Evolutionary conservation across 2,113 vertebrate species (phyloP), one percentile per base, ranked within the genome.

Genomic region (Istiophorus platypterus): DNA sequence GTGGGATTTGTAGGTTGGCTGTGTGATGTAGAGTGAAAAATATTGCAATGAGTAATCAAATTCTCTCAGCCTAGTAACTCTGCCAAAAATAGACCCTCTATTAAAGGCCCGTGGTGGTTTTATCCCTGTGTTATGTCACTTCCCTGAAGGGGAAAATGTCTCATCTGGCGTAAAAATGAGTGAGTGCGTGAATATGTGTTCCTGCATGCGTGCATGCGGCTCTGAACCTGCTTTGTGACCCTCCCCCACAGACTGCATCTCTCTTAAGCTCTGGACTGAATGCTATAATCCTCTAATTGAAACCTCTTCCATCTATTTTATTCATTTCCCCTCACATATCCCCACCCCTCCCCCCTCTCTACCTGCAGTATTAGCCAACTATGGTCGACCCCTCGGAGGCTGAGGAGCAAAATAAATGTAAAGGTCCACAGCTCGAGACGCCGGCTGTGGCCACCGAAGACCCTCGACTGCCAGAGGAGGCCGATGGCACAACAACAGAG

Each of bases 381-480:
- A 96, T 96, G 94, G 95, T 96, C 20, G 95, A 96, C 91, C 94
- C 95, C 74, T 92, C 94, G 64, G 95, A 96, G 62, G 89, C 92
- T 27, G 93, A 95, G 67, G 94, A 94, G 83, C 91, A 94, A 85
- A 94, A n/a, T 47, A 92, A 93, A 88, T 88, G 90, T 74, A 90
- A 89, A 81, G 90, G 91, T 45, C 45, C 92, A 1, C 92, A 89
- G 88, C 64, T 93, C 39, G 73, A 88, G 0, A 20, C 85, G 0
- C 87, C 95, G 0, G 69, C 87, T 9, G 86, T 91, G 79, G 94
- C 89, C 68, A 39, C 86, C 0, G 92, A 93, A 74, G 90, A 87
- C 66, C 87, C 90, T 10, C 82, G 93, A 67, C 85, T 88, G 66
- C 86, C 90, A 4, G 91, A 94, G 12, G 88, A 92, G 75, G 88